These are phyloP conservation scores for Saccostrea echinata DNA, from an alignment of 1,140 invertebrate genomes.

Conservation along the genomic window DNA sequence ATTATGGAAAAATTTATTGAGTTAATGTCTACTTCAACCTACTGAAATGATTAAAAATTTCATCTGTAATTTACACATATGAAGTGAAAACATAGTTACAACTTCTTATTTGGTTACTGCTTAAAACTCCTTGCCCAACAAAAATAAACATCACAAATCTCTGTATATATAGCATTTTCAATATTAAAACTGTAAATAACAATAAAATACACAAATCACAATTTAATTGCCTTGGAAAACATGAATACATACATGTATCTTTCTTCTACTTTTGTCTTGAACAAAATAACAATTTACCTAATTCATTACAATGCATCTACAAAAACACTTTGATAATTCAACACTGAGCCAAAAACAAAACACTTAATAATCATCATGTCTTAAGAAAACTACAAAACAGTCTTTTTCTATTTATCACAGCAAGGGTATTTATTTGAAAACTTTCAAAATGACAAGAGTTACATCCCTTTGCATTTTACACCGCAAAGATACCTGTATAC, in stretches of 20 bases:
- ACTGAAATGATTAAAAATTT: too few relatives aligned
- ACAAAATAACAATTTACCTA: conserved; percentile 29
- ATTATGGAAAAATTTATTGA: too few relatives aligned
- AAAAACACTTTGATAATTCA: not conserved
- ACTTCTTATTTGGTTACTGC: not conserved
- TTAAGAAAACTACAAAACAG: not conserved
- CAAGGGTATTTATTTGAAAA: not conserved
- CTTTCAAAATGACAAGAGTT: not conserved
- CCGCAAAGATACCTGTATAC: too few relatives aligned
- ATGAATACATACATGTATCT: not conserved
- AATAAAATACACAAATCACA: conserved; percentile 4
- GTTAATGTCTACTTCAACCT: too few relatives aligned
- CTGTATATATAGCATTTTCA: not conserved
- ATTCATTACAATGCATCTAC: not conserved
- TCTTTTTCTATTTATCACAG: conserved; percentile 27
- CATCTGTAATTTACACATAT: too few relatives aligned
- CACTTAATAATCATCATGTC: not conserved
- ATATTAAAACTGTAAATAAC: not conserved
- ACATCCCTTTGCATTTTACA: not conserved
- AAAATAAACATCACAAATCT: not conserved
- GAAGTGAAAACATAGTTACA: not conserved
- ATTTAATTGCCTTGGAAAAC: not conserved
- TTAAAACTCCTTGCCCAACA: not conserved
- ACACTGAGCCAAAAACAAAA: not conserved
- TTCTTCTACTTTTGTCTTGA: not conserved